Base-by-base conservation (phyloP, 2,797 vertebrate species). In the Octomys mimax region DNA sequence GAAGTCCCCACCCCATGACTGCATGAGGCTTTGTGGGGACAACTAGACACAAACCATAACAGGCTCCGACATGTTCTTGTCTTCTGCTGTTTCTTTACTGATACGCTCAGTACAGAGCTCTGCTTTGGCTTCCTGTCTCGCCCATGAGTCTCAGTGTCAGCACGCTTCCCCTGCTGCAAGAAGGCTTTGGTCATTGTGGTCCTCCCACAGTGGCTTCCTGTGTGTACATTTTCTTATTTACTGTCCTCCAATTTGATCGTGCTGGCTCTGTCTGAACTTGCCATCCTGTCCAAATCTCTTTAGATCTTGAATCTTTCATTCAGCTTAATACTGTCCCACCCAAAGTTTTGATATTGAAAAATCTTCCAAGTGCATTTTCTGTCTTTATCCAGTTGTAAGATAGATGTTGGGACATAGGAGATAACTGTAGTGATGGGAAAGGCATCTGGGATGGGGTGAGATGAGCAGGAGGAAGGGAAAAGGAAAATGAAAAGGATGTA, bases 311-410 rank as follows among this genome's bases (percentile, higher is more conserved):
- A 57, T 6, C 12, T 78, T 96, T 66, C 24, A 57, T 77, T 78
- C 2, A 70, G 11, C 0, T 7, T 52, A 78, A 28, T 57, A 24
- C 28, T 83, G 26, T 57, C 33, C n/a, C 39, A 93, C 31, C 68
- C 16, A 90, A 14, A 80, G 31, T 49, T 91, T 79, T 86, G 39
- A 54, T 83, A 49, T 21, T 75, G n/a, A 96, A 77, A 42, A 87
- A 75, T 39, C 26, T 88, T 62, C 11, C 49, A 42, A 19, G 13
- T 86, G 12, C 80, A 8, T n/a, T 92, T 59, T 57, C 16, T 21
- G 24, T 93, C 39, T 71, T 87, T 83, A 92, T 89, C 21, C 11
- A 88, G 73, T 57, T 78, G 18, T 49, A 42, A 49, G 42, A 31
- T 18, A 77, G 42, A 16, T 16, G 26, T 4, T 31, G 42, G 73